A percentile compares a stretch with the other conserved stretches of the same genome.
phyloP scores from a whole-genome alignment of 2,888 invertebrate species.

The Lycocerus yunnanus region DNA sequence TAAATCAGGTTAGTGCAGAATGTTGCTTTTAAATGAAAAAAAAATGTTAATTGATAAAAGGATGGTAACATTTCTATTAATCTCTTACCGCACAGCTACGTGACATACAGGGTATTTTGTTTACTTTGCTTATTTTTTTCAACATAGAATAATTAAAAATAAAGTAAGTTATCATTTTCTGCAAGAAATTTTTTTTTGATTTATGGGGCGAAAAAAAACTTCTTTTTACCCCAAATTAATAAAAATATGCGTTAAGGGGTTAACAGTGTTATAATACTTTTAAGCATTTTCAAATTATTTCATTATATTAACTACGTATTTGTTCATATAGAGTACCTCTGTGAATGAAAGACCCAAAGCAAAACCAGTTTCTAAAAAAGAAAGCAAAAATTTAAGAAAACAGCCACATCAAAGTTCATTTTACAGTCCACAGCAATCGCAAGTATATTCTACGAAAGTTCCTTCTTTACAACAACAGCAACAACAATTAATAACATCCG shows the following conservation, averaged over 20 bases:
- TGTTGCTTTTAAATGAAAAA: conserved; percentile 6
- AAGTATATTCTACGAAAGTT: conserved; percentile 36
- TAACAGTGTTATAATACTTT: too few relatives aligned
- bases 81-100: too few relatives aligned
- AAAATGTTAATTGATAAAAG: too few relatives aligned
- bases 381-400: conserved; percentile 74
- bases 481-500: conserved; percentile 56
- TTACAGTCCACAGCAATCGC: conserved; percentile 54
- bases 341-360: conserved; percentile 85
- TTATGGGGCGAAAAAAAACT: too few relatives aligned
- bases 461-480: conserved; percentile 46
- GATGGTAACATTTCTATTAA: not conserved
- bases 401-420: conserved; percentile 51
- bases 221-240: too few relatives aligned
- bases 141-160: too few relatives aligned
- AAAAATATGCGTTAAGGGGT: too few relatives aligned
- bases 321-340: conserved; percentile 65
- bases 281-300: not conserved
- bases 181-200: too few relatives aligned
- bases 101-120: too few relatives aligned
- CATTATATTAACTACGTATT: not conserved
- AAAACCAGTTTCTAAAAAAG: conserved; percentile 80
- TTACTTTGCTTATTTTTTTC: too few relatives aligned
- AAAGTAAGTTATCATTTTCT: too few relatives aligned
- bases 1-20: conserved; percentile 56